phyloP scores from a whole-genome alignment of 2,113 vertebrate species.

The Thamnaconus septentrionalis region DNA sequence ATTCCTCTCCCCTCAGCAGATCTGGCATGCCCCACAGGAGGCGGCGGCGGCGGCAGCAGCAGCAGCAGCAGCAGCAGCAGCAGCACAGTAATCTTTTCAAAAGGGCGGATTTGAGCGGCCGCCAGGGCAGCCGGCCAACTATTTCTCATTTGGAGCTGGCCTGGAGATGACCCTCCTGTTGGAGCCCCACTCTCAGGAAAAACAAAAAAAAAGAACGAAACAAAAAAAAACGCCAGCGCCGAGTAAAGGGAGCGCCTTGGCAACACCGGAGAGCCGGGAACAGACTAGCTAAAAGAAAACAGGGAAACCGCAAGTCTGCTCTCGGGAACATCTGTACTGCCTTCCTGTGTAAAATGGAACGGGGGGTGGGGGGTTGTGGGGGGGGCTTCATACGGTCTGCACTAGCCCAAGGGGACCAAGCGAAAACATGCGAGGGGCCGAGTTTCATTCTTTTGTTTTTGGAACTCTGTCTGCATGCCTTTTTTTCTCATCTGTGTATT shows the following conservation, averaged over 20 bases:
- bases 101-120: constrained; percentile 77
- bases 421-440: constrained; percentile 67
- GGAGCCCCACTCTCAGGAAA: constrained; percentile 73
- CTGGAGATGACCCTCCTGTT: constrained; percentile 78
- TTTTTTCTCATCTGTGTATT: constrained; percentile 63
- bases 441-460: constrained; percentile 58
- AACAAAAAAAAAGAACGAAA: constrained; percentile 42
- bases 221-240: constrained; percentile 50
- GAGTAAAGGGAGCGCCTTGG: constrained; percentile 70
- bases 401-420: constrained; percentile 57
- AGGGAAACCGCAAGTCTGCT: constrained; percentile 70
- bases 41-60: constrained; percentile 72
- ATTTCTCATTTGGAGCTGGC: constrained; percentile 81
- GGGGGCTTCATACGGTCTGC: constrained; percentile 70
- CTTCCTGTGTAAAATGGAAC: constrained; percentile 64
- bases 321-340: constrained; percentile 73
- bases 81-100: constrained; percentile 80
- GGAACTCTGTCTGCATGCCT: constrained; percentile 64
- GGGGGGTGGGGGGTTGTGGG: constrained; percentile 31
- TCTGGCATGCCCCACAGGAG: constrained; percentile 74
- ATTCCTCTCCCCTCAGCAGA: constrained; percentile 75
- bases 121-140: constrained; percentile 75
- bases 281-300: constrained; percentile 66
- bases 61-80: constrained; percentile 72
- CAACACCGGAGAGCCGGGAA: constrained; percentile 66